phyloP scores from a whole-genome alignment of 2,888 invertebrate genomes.

The Lasioglossum pauxillum region DNA sequence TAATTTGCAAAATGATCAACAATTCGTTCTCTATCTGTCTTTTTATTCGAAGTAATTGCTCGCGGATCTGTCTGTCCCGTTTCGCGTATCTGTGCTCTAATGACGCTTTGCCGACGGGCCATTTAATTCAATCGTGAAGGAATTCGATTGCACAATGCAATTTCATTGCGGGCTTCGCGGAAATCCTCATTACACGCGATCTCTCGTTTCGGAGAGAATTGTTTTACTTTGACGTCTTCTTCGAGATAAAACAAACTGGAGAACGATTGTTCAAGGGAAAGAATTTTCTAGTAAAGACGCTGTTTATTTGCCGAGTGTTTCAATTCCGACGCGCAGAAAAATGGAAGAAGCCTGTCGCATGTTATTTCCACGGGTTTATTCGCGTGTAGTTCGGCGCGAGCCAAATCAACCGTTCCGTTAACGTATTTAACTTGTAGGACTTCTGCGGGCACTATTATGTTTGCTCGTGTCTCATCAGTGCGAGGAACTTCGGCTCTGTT shows the following conservation, averaged over 20 bases:
- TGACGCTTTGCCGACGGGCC: neutral
- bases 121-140: neutral
- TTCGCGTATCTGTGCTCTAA: neutral
- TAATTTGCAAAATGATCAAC: neutral
- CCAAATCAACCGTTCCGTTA: neutral
- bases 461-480: neutral
- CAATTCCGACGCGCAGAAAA: neutral
- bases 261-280: too few species aligned
- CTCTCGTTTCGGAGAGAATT: neutral
- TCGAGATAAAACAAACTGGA: too few species aligned
- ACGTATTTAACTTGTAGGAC: slow-evolving; percentile 16
- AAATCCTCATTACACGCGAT: neutral
- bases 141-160: neutral
- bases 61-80: neutral
- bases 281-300: too few species aligned
- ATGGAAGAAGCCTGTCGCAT: neutral
- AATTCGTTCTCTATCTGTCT: neutral
- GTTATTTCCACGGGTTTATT: neutral
- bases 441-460: slow-evolving; percentile 8
- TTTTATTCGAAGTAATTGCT: neutral
- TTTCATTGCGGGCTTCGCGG: neutral
- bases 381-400: neutral
- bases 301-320: neutral
- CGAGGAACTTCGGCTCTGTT: neutral
- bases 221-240: too few species aligned